Evolutionary conservation across 2,888 invertebrate genomes (phyloP).

Genomic region (Hipparchia sbordonii): DNA sequence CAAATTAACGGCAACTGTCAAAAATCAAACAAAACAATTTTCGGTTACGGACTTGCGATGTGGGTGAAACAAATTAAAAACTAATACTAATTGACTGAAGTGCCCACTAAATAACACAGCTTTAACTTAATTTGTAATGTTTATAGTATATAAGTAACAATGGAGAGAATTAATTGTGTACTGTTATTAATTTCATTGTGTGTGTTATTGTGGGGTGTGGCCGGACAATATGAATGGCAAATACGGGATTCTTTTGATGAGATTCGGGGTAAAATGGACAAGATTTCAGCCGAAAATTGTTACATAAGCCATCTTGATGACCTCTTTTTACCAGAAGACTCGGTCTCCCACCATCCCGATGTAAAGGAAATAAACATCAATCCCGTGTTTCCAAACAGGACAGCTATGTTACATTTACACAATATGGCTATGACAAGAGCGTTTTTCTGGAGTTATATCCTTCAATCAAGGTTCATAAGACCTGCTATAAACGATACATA

Average conservation of each 20-base stretch:
- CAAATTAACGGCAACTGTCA: too few relatives aligned
- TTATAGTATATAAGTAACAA: constrained; percentile 48
- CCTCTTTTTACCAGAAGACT: constrained; percentile 91
- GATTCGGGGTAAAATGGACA: constrained; percentile 91
- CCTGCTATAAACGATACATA: constrained; percentile 96
- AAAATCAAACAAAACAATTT: too few relatives aligned
- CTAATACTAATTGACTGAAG: constrained; percentile 7
- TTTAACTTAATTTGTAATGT: constrained; percentile 30
- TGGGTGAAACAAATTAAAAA: constrained; percentile 14
- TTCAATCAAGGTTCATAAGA: constrained; percentile 94
- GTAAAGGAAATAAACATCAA: constrained; percentile 97
- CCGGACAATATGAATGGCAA: constrained; percentile 96
- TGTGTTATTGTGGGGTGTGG: constrained; percentile 84
- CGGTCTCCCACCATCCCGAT: constrained; percentile 95
- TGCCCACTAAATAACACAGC: constrained; percentile 7
- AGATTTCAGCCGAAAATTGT: constrained; percentile 94
- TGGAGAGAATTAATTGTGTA: constrained; percentile 64
- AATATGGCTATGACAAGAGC: constrained; percentile 98
- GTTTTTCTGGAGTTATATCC: constrained; percentile 97
- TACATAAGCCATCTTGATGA: constrained; percentile 93
- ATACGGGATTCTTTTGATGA: constrained; percentile 94
- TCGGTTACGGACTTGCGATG: background rate
- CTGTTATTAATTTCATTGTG: constrained; percentile 67
- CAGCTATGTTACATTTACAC: constrained; percentile 95
- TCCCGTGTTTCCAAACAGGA: constrained; percentile 96